These are phyloP conservation scores for Syngnathus typhle DNA, from an alignment of 2,113 vertebrate genomes.

Conservation along the genomic window DNA sequence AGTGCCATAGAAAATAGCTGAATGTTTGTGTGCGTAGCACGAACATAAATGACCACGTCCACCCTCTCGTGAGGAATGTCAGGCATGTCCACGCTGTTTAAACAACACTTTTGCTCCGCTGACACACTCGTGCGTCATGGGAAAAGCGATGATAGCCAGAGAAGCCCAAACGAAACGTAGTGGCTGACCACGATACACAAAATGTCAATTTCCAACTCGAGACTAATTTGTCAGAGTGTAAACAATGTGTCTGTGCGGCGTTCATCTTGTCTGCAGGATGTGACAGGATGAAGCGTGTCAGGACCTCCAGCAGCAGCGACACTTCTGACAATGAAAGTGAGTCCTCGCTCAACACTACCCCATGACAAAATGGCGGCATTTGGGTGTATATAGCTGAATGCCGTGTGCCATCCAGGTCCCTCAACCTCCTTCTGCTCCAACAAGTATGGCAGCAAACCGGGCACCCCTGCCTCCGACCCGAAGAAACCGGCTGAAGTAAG, in stretches of 20 bases:
- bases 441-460: constrained; percentile 84
- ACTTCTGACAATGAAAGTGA: constrained; percentile 98
- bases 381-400: background rate
- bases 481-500: constrained; percentile 94
- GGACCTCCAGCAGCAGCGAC: constrained; percentile 92
- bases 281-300: constrained; percentile 95
- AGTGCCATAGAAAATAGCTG: background rate
- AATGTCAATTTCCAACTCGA: background rate
- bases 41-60: constrained; percentile 7
- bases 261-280: constrained; percentile 70
- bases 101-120: constrained; percentile 17
- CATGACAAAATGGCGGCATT: background rate
- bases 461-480: constrained; percentile 77
- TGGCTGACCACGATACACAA: background rate
- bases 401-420: constrained; percentile 71
- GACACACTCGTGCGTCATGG: background rate
- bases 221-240: background rate
- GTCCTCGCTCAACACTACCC: constrained; percentile 40
- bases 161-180: background rate
- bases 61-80: constrained; percentile 53
- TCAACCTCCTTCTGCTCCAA: constrained; percentile 89
- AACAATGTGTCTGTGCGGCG: background rate
- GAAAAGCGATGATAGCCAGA: background rate
- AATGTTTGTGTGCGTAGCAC: background rate
- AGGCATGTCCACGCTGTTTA: constrained; percentile 58